phyloP scores from a whole-genome alignment of 2,797 vertebrate species.

The Sphenodon punctatus region DNA sequence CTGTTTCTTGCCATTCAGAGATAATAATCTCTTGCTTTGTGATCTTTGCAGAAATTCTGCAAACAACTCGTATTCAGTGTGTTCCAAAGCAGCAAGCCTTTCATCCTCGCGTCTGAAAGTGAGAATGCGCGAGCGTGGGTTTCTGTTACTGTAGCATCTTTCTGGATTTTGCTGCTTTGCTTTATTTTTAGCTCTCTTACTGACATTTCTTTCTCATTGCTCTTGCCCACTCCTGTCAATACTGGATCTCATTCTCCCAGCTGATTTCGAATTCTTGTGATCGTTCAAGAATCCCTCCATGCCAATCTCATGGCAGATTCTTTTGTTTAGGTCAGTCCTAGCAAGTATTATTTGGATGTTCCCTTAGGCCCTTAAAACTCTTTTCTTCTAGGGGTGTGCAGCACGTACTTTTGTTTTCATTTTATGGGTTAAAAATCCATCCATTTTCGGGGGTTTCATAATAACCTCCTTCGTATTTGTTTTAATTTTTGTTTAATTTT shows the following conservation, averaged over 20 bases:
- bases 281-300: neutral
- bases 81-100: conserved; percentile 20
- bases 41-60: neutral
- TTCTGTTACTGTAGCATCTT: conserved; percentile 26
- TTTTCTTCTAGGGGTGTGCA: too few relatives aligned
- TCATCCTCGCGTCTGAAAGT: too few relatives aligned
- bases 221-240: conserved; percentile 10
- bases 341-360: neutral
- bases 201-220: conserved; percentile 16
- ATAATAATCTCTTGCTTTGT: neutral
- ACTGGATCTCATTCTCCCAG: neutral
- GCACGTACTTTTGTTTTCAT: too few relatives aligned
- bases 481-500: too few relatives aligned
- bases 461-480: too few relatives aligned
- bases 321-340: neutral
- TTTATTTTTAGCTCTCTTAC: conserved; percentile 48
- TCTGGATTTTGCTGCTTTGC: neutral
- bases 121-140: conserved; percentile 41
- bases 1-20: neutral
- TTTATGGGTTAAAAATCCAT: too few relatives aligned
- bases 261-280: neutral
- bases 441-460: too few relatives aligned
- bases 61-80: neutral
- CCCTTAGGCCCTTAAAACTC: neutral
- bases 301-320: neutral